A percentile compares a stretch with the other conserved stretches of the same genome.
Conservation (phyloP, 2,113 vertebrate species). For the Catagonus wagneri region DNA sequence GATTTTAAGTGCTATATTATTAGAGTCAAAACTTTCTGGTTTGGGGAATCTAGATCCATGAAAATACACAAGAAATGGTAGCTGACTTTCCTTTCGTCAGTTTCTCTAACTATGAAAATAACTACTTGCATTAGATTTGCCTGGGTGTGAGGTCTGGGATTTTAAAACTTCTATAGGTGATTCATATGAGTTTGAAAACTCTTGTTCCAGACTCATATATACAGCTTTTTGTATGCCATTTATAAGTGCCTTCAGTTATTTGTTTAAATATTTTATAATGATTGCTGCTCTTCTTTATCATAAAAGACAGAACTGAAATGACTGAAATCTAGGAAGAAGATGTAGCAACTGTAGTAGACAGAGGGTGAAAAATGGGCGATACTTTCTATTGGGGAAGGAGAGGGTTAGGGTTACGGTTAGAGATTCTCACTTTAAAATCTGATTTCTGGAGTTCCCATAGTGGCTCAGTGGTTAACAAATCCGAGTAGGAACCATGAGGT, state of each 20-base stretch:
- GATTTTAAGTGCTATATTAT: background rate
- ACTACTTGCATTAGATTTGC: background rate
- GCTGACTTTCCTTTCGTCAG: background rate
- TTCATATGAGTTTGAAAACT: background rate
- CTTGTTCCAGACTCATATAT: background rate
- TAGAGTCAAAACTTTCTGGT: background rate
- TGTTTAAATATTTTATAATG: background rate
- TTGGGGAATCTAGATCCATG: background rate
- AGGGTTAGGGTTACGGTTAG: background rate
- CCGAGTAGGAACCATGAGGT: too few species aligned
- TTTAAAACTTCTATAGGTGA: conserved; percentile 29
- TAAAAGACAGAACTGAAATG: background rate
- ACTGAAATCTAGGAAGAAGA: background rate
- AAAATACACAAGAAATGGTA: background rate
- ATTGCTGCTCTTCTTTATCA: background rate
- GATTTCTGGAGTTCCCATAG: background rate
- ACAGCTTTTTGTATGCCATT: background rate
- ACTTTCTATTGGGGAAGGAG: background rate
- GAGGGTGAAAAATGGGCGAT: background rate
- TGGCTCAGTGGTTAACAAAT: background rate
- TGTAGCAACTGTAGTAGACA: background rate
- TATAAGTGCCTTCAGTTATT: background rate
- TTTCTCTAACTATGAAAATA: conserved; percentile 30
- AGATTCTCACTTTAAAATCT: background rate
- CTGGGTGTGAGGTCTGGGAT: background rate